Conservation (phyloP, 1,140 invertebrate genomes). For the Drosophila watanabei region DNA sequence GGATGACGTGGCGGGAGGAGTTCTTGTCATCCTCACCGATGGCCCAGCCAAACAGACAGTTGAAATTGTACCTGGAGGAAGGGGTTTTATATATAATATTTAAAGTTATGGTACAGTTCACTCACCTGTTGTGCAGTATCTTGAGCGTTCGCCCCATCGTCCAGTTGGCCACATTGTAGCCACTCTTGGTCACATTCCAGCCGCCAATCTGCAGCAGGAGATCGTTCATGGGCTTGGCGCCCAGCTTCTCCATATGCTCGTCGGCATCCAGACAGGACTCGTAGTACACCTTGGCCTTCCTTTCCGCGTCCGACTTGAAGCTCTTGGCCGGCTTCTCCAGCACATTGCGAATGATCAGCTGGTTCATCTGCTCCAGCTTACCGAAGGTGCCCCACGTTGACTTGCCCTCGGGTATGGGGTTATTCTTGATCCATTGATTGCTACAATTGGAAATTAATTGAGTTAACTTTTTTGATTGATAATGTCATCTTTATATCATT, state of each 20-base stretch:
- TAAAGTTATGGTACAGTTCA: not conserved
- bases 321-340: constrained; percentile 89
- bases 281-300: constrained; percentile 96
- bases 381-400: constrained; percentile 98
- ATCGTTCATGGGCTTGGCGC: constrained; percentile 92
- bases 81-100: not conserved
- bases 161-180: constrained; percentile 89
- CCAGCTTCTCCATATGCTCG: constrained; percentile 94
- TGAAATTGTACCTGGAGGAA: constrained; percentile 90
- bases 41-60: constrained; percentile 95
- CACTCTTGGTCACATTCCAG: constrained; percentile 89
- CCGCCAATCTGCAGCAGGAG: constrained; percentile 91
- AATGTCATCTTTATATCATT: not conserved
- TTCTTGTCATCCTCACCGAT: constrained; percentile 97
- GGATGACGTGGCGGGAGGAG: constrained; percentile 94
- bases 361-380: constrained; percentile 96
- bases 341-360: constrained; percentile 95
- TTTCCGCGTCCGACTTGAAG: constrained; percentile 92
- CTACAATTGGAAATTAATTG: too few species aligned
- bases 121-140: constrained; percentile 91
- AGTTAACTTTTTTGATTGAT: too few species aligned
- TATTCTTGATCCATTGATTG: constrained; percentile 96
- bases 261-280: constrained; percentile 97
- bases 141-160: constrained; percentile 92
- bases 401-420: constrained; percentile 96